Evolutionary conservation across 2,888 invertebrate species (phyloP).

Genomic region (Tanytarsus gracilentus): DNA sequence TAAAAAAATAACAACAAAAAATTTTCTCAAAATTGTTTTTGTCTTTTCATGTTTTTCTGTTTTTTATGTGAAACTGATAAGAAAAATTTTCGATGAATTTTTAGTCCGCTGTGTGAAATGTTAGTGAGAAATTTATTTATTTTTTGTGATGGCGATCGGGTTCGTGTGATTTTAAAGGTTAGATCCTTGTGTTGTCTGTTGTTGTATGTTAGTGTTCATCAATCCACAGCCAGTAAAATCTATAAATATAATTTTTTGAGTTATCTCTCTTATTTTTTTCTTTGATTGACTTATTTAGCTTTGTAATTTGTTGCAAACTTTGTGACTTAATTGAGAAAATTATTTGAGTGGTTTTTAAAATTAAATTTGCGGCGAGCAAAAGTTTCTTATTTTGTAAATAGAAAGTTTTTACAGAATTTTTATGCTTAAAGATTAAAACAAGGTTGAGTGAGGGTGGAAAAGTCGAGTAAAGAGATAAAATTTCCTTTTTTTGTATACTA

Average conservation of each 20-base stretch:
- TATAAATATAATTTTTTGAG: conserved; percentile 3
- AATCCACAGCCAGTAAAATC: conserved; percentile 14
- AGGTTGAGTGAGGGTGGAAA: too few species aligned
- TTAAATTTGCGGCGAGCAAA: too few species aligned
- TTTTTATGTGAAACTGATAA: too few species aligned
- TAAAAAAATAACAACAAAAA: too few species aligned
- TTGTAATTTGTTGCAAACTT: neutral
- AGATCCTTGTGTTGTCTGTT: neutral
- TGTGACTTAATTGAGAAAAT: neutral
- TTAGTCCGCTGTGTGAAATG: too few species aligned
- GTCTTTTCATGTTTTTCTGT: neutral
- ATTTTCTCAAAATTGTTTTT: neutral
- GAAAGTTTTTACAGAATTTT: too few species aligned
- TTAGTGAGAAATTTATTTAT: neutral
- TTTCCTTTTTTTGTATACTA: too few species aligned
- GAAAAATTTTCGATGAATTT: too few species aligned
- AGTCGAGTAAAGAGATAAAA: too few species aligned
- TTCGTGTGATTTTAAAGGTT: neutral
- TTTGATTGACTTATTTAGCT: neutral
- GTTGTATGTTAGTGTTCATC: conserved; percentile 11
- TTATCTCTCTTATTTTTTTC: conserved; percentile 4
- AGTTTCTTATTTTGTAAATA: too few species aligned
- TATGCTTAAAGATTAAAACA: too few species aligned
- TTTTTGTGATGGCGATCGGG: neutral
- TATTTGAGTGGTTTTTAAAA: too few species aligned